A percentile compares a stretch with the other conserved stretches of the same genome.
Conservation (phyloP, 2,888 invertebrate species). For the Dexiosoma caninum region DNA sequence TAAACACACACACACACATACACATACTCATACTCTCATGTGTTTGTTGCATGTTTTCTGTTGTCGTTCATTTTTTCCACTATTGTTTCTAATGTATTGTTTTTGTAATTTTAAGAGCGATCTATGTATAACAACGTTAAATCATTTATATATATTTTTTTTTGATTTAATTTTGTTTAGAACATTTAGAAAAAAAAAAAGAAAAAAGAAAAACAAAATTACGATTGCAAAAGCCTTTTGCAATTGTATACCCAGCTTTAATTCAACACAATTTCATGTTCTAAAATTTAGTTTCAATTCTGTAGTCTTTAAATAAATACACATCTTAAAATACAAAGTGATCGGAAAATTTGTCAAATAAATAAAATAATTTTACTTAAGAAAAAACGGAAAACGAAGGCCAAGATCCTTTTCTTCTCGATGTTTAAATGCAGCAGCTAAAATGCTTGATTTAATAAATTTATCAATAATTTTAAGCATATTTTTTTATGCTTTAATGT, state of each 20-base stretch:
- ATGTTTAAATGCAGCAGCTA: neutral
- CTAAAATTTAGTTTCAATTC: slow-evolving; percentile 55
- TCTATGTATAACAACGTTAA: slow-evolving; percentile 50
- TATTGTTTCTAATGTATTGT: slow-evolving; percentile 21
- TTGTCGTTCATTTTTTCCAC: slow-evolving; percentile 1
- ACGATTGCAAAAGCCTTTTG: slow-evolving; percentile 58
- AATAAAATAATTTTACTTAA: neutral
- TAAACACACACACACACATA: neutral
- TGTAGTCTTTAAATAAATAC: slow-evolving; percentile 58
- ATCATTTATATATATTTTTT: slow-evolving; percentile 43
- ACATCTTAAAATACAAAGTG: slow-evolving; percentile 10
- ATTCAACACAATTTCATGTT: slow-evolving; percentile 43
- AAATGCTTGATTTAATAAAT: neutral
- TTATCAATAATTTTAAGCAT: neutral
- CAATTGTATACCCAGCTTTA: slow-evolving; percentile 56
- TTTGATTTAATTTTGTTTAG: slow-evolving; percentile 6
- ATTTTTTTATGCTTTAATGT: neutral
- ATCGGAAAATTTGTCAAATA: neutral
- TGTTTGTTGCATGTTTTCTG: slow-evolving; percentile 51
- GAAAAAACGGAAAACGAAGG: neutral
- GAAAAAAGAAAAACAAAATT: slow-evolving; percentile 17
- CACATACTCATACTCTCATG: neutral
- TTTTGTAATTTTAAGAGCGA: slow-evolving; percentile 49
- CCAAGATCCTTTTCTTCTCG: neutral
- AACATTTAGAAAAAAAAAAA: slow-evolving; percentile 36